Percentiles rank a stretch among this genome's conserved stretches.
Conservation (phyloP, 2,888 invertebrate species). For the Strigamia maritima region DNA sequence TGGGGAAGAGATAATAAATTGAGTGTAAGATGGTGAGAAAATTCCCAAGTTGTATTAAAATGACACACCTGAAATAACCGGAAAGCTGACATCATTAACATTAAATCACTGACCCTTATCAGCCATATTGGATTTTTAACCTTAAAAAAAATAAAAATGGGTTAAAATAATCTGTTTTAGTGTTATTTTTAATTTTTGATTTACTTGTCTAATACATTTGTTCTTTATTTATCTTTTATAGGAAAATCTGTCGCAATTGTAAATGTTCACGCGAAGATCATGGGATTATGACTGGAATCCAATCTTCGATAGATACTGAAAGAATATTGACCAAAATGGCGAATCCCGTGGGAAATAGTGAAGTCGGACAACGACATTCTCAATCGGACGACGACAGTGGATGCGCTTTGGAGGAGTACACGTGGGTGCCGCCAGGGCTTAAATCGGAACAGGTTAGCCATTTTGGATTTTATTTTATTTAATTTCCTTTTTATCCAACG, state of each 20-base stretch:
- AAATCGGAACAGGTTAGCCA: constrained; percentile 86
- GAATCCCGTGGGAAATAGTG: constrained; percentile 48
- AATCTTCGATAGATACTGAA: constrained; percentile 51
- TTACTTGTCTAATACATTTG: not conserved
- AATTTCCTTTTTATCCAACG: not conserved
- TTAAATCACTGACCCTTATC: constrained; percentile 14
- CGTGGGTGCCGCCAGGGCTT: constrained; percentile 95
- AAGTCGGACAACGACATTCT: constrained; percentile 76
- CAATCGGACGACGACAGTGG: constrained; percentile 97
- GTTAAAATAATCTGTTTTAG: not conserved
- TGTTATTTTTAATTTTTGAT: not conserved
- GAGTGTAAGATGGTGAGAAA: constrained; percentile 11
- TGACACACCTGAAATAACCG: constrained; percentile 27
- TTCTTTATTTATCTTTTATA: constrained; percentile 26
- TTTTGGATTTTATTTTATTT: constrained; percentile 9
- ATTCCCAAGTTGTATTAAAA: constrained; percentile 5
- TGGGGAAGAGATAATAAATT: constrained; percentile 21
- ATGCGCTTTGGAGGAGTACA: constrained; percentile 95
- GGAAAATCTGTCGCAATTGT: constrained; percentile 77
- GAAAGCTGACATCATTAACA: constrained; percentile 5
- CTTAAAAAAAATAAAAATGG: not conserved
- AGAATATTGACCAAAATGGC: constrained; percentile 52
- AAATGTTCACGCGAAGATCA: constrained; percentile 63
- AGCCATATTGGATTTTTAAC: constrained; percentile 1
- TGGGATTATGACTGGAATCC: constrained; percentile 45